Conservation (phyloP, 2,797 vertebrate genomes). For the Eutrigla gurnardus region DNA sequence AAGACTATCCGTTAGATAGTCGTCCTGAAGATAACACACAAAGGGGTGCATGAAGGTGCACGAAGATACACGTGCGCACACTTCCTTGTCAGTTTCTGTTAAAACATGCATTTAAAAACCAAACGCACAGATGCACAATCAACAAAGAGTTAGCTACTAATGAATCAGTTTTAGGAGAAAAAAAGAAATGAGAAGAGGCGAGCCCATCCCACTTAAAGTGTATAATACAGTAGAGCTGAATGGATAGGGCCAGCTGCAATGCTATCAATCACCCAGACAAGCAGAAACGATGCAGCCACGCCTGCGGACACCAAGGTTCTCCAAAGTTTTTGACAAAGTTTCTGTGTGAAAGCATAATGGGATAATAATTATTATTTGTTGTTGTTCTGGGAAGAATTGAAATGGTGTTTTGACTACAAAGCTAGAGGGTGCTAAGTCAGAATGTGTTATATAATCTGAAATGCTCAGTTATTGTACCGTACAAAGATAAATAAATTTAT, state of each 20-base stretch:
- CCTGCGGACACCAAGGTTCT: not conserved
- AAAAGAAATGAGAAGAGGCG: constrained; percentile 6
- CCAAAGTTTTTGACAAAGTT: constrained; percentile 17
- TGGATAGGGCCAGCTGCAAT: constrained; percentile 36
- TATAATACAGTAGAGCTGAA: constrained; percentile 26
- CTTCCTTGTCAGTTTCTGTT: not conserved
- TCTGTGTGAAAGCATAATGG: not conserved
- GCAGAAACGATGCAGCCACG: constrained; percentile 18
- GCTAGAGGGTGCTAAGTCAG: not conserved
- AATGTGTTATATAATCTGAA: not conserved
- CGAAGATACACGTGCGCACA: not conserved
- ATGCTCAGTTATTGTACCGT: not conserved
- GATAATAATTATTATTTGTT: not conserved
- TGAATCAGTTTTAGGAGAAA: not conserved
- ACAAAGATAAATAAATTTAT: not conserved
- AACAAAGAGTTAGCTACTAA: not conserved
- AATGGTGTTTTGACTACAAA: not conserved
- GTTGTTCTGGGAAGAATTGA: not conserved
- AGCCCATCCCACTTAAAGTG: constrained; percentile 3
- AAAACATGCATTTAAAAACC: not conserved
- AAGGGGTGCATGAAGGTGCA: not conserved
- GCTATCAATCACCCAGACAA: constrained; percentile 42
- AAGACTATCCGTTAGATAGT: constrained; percentile 53
- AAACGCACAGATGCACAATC: constrained; percentile 9
- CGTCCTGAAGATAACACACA: constrained; percentile 32